Conservation (phyloP, 2,797 vertebrate species). For the Jordanella pulchra region DNA sequence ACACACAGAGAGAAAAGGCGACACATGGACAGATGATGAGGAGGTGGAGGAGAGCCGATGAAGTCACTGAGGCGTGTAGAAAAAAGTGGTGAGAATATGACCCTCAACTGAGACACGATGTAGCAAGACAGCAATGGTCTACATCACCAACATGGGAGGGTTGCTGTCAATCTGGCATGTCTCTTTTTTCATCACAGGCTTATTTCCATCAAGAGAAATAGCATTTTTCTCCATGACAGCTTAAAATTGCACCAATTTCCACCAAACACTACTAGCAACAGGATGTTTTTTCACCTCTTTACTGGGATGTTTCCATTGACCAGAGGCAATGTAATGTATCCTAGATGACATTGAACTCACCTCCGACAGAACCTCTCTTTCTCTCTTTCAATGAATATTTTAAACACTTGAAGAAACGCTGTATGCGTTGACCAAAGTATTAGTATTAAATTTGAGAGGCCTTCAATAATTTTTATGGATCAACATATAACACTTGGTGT, state of each 20-base stretch:
- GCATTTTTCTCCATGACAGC: not conserved
- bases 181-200: not conserved
- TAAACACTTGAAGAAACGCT: not conserved
- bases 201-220: slow-evolving; percentile 6
- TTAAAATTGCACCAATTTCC: slow-evolving; percentile 7
- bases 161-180: slow-evolving; percentile 29
- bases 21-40: slow-evolving; percentile 62
- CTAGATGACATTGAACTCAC: slow-evolving; percentile 1
- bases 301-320: not conserved
- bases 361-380: not conserved
- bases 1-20: slow-evolving; percentile 32
- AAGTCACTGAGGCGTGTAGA: slow-evolving; percentile 60
- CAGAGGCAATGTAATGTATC: not conserved
- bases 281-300: not conserved
- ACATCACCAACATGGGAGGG: slow-evolving; percentile 39
- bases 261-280: slow-evolving; percentile 1
- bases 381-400: not conserved
- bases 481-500: too few relatives aligned
- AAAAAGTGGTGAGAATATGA: slow-evolving; percentile 67
- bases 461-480: too few relatives aligned
- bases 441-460: too few relatives aligned
- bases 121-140: slow-evolving; percentile 49
- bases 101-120: slow-evolving; percentile 59
- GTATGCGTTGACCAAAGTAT: too few relatives aligned
- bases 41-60: slow-evolving; percentile 62